Conservation (phyloP, 2,888 invertebrate genomes). For the Seira musarum region DNA sequence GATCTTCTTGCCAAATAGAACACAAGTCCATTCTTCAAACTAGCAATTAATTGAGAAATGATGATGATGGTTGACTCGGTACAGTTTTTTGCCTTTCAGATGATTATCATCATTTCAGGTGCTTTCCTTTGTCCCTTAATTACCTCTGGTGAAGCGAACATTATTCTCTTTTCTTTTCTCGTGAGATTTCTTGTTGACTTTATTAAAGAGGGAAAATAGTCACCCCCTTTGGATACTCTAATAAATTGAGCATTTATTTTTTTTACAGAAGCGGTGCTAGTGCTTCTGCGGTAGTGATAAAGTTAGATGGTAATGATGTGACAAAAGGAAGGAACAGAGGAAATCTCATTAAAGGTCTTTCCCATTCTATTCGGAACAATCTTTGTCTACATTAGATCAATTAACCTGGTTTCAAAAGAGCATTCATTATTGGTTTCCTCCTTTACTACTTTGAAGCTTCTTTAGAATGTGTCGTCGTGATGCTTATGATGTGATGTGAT, state of each 20-base stretch:
- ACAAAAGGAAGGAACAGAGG: constrained; percentile 10
- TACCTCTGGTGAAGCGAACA: constrained; percentile 44
- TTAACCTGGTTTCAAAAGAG: constrained; percentile 53
- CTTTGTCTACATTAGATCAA: constrained; percentile 31
- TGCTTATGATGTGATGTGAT: not conserved
- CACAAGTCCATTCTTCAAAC: constrained; percentile 30
- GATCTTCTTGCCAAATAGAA: not conserved
- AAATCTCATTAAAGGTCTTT: constrained; percentile 34
- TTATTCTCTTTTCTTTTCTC: constrained; percentile 44
- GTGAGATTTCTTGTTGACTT: not conserved
- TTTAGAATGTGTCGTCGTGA: no score
- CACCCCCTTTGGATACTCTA: no score
- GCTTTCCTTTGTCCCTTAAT: constrained; percentile 45
- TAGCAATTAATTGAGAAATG: constrained; percentile 46
- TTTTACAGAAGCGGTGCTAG: no score
- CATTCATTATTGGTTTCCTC: no score
- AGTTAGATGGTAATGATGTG: not conserved
- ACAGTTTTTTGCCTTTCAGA: not conserved
- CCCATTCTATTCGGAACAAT: constrained; percentile 18
- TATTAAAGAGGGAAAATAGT: not conserved
- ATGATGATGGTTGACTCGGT: constrained; percentile 28
- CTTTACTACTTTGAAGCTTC: no score
- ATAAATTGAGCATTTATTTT: no score
- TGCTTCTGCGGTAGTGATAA: not conserved
- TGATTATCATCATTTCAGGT: constrained; percentile 31